Evolutionary conservation across 2,113 vertebrate species (phyloP).

Genomic region (Triplophysa rosa): DNA sequence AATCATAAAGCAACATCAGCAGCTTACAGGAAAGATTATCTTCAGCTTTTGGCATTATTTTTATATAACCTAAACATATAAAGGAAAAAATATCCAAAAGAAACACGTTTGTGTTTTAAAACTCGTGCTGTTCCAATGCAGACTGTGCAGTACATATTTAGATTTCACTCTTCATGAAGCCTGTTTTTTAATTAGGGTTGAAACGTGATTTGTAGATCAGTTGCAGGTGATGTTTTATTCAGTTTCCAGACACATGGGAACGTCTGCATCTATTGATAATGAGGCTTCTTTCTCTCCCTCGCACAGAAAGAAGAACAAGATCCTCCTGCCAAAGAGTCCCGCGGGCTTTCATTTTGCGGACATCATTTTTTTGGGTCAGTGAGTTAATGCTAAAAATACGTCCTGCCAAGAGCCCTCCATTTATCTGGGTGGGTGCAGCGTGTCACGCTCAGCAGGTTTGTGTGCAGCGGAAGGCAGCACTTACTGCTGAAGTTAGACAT

Average conservation of each 20-base stretch:
- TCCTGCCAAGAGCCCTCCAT: conserved; percentile 69
- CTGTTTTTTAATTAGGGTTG: conserved; percentile 55
- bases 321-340: conserved; percentile 61
- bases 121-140: too few relatives aligned
- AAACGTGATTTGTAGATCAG: conserved; percentile 9
- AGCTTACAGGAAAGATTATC: too few relatives aligned
- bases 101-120: too few relatives aligned
- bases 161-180: conserved; percentile 12
- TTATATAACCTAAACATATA: too few relatives aligned
- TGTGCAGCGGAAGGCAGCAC: conserved; percentile 57
- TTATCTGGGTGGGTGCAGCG: conserved; percentile 73
- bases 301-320: conserved; percentile 57
- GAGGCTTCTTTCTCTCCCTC: conserved; percentile 53
- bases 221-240: too few relatives aligned
- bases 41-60: too few relatives aligned
- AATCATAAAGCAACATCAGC: too few relatives aligned
- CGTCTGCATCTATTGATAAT: conserved; percentile 56
- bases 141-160: too few relatives aligned
- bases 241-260: conserved; percentile 31
- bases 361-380: conserved; percentile 75
- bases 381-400: conserved; percentile 77
- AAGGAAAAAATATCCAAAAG: too few relatives aligned
- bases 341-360: conserved; percentile 65
- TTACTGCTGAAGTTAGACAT: conserved; percentile 70
- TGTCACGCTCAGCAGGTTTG: conserved; percentile 68